Evolutionary conservation across 2,797 vertebrate genomes (phyloP), one percentile per base, ranked within the genome.

Genomic region (Sebastes taczanowskii): DNA sequence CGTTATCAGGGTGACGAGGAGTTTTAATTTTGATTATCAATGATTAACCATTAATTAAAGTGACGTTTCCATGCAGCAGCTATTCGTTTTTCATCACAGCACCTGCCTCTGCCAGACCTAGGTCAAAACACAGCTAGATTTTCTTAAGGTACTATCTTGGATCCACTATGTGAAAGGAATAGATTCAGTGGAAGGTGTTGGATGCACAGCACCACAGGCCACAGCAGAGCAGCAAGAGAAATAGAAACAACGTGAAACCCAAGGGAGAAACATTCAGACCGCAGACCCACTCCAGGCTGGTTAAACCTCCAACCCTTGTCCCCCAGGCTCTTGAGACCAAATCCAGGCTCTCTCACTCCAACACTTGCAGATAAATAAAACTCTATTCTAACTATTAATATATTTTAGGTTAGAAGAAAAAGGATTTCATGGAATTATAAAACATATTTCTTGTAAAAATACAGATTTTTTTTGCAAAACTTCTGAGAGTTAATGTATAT

Each of bases 341-440:
- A 89, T 75, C 82, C 82, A 77, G 83, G 74, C 80, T 74, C 88
- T 84, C 82, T 84, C 85, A 82, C 84, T 88, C 76, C 79, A 86
- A 80, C 86, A 86, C 88, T 90, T 72, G 76, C 91, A 88, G 91
- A 91, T 87, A 85, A 91, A 91, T 88, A 86, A 87, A 91, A 86
- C 70, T 46, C 42, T 46, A 46, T 46, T 46, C 42, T 46, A 46
- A 46, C 42, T 18, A 46, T 46, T 46, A 46, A 46, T 18, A 46
- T 46, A 18, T 46, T 42, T 42, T 38, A 38, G 35, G 38, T 42
- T 42, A 0, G 38, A 42, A 42, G 38, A 42, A 42, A 42, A 42
- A 16, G 38, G 38, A 16, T 42, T 42, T 42, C 38, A 42, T 42
- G 38, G 38, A 42, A 42, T 42, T 42, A 16, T 42, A 42, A 42